These are phyloP conservation scores for Cossypha dichroa DNA, from an alignment of 2,797 vertebrate species.

Conservation along the genomic window DNA sequence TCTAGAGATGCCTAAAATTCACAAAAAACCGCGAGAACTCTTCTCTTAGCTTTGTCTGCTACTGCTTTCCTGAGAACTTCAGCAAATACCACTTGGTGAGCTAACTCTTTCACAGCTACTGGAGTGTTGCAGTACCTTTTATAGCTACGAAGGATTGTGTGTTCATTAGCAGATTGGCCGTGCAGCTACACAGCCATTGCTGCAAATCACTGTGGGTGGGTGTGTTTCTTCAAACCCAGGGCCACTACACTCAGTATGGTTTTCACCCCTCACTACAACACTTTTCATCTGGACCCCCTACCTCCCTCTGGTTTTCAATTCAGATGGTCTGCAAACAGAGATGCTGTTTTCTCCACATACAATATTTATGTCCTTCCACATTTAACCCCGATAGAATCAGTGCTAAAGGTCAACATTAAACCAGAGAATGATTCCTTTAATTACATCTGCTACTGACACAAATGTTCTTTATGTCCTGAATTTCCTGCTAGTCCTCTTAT, in stretches of 20 bases:
- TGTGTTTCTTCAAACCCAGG: background rate
- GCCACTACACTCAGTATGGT: background rate
- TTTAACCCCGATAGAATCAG: slow-evolving; percentile 5
- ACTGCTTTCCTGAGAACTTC: background rate
- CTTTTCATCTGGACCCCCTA: slow-evolving; percentile 43
- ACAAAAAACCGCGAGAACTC: background rate
- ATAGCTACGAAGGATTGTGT: background rate
- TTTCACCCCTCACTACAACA: background rate
- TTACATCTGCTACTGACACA: slow-evolving; percentile 3
- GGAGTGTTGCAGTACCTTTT: background rate
- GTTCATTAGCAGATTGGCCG: background rate
- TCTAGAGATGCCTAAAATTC: background rate
- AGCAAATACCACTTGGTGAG: background rate
- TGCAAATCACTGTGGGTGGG: background rate
- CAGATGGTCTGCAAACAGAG: background rate
- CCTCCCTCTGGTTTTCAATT: background rate
- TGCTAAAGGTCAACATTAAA: slow-evolving; percentile 37
- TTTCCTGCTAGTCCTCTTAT: background rate
- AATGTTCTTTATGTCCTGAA: slow-evolving; percentile 15
- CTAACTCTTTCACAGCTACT: background rate
- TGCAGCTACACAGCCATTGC: background rate
- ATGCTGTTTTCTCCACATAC: background rate
- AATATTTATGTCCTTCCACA: background rate
- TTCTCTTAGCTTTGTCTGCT: background rate
- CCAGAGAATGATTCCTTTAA: slow-evolving; percentile 20